Conservation (phyloP, 2,113 vertebrate genomes). For the Cyprinus carpio region DNA sequence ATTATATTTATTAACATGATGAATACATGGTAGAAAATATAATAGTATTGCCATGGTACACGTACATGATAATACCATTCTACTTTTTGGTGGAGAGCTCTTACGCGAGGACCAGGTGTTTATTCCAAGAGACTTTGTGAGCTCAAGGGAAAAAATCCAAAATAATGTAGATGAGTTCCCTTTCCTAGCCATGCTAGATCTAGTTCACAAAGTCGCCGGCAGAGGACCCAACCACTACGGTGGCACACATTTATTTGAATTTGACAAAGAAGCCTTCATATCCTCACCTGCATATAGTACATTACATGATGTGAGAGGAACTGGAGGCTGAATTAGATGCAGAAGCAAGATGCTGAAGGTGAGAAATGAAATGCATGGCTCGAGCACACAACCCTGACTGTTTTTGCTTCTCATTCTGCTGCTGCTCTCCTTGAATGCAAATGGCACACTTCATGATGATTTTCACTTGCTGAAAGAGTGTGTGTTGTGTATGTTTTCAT, state of each 20-base stretch:
- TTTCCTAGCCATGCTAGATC: slow-evolving; percentile 19
- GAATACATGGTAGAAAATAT: too few relatives aligned
- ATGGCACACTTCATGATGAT: slow-evolving; percentile 25
- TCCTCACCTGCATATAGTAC: neutral
- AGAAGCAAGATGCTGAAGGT: neutral
- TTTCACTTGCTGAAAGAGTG: slow-evolving; percentile 25
- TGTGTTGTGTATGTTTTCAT: slow-evolving; percentile 10
- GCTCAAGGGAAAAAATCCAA: slow-evolving; percentile 13
- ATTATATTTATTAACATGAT: neutral
- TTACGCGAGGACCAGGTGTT: neutral
- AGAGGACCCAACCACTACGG: neutral
- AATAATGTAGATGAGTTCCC: slow-evolving; percentile 46
- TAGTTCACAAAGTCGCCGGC: neutral
- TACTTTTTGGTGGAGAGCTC: neutral
- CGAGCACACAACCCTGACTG: neutral
- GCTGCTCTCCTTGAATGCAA: slow-evolving; percentile 39
- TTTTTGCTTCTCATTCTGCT: slow-evolving; percentile 2
- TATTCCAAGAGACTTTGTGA: neutral
- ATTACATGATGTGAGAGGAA: neutral
- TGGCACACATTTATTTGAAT: slow-evolving; percentile 24
- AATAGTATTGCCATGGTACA: too few relatives aligned
- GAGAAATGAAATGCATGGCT: neutral
- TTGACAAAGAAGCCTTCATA: neutral
- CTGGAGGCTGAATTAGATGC: neutral
- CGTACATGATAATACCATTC: neutral